Conservation (phyloP, 2,888 invertebrate species). For the Amiota communis region DNA sequence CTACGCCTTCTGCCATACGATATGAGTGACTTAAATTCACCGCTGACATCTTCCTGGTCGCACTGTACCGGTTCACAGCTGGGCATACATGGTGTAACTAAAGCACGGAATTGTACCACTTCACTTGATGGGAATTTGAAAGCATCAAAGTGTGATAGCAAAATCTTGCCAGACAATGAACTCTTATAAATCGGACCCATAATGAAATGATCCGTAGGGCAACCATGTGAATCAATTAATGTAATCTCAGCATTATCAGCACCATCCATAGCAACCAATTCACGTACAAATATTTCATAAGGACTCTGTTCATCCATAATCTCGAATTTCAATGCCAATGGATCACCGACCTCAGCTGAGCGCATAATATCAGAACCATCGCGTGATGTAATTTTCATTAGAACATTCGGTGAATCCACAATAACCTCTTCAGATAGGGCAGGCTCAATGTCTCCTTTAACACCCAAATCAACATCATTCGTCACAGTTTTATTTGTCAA, state of each 20-base stretch:
- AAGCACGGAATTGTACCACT: conserved; percentile 94
- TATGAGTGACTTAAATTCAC: conserved; percentile 85
- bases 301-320: conserved; percentile 93
- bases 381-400: conserved; percentile 91
- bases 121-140: conserved; percentile 97
- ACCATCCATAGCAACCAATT: conserved; percentile 94
- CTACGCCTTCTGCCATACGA: conserved; percentile 86
- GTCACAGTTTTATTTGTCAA: conserved; percentile 93
- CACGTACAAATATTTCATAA: conserved; percentile 94
- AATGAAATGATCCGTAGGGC: conserved; percentile 94
- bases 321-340: conserved; percentile 90
- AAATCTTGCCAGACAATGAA: conserved; percentile 83
- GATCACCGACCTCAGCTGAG: conserved; percentile 92
- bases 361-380: conserved; percentile 87
- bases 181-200: conserved; percentile 93
- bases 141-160: conserved; percentile 92
- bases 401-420: conserved; percentile 94
- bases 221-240: conserved; percentile 90
- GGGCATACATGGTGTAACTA: conserved; percentile 94
- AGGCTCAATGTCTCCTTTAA: conserved; percentile 88
- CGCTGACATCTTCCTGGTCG: conserved; percentile 85
- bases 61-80: conserved; percentile 94
- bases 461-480: conserved; percentile 90
- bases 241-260: conserved; percentile 93
- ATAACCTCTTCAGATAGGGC: conserved; percentile 90